Evolutionary conservation across 1,140 invertebrate genomes (phyloP), one percentile per base, ranked within the genome.

Genomic region (Drosophila aff.): DNA sequence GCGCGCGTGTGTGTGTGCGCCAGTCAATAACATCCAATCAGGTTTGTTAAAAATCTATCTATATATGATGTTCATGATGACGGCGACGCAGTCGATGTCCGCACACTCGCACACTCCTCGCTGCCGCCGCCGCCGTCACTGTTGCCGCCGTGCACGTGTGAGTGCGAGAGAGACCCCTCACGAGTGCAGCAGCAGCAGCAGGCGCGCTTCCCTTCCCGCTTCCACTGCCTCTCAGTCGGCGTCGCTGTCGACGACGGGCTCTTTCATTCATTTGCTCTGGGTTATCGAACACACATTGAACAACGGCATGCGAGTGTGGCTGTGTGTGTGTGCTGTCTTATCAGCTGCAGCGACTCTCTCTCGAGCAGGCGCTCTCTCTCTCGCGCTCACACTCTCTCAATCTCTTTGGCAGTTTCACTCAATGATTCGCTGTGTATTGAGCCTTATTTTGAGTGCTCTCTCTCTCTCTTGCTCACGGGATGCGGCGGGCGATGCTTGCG

Each of bases 21-120:
- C 86, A 92, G 91, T 92, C 91, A 92, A 92, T 92, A 92, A 91
- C 91, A 92, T 92, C 91, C 91, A 92, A 92, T 92, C 91, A 92
- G 91, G 91, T 92, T 92, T 92, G 91, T 92, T 92, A 92, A 92
- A 92, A 92, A 92, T 92, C 91, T 92, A 92, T 92, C 91, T 92
- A 92, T 92, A 91, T 92, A 83, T 87, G 79, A 86, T 92, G 82
- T 87, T 91, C 86, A 91, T 91, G 82, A 89, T 91, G 85, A 91
- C 86, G 76, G 79, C 86, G 85, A 90, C 84, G 84, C 85, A 90
- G 84, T 81, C 85, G 84, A 90, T 87, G 84, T 90, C 84, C 85
- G 85, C 85, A 87, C 85, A 84, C 69, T 81, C 41, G 69, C 73
- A 82, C 59, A 62, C 64, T 58, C 49, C 33, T 55, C 18, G 21